phyloP scores from a whole-genome alignment of 2,888 invertebrate species.

The Glaucopsyche alexis region DNA sequence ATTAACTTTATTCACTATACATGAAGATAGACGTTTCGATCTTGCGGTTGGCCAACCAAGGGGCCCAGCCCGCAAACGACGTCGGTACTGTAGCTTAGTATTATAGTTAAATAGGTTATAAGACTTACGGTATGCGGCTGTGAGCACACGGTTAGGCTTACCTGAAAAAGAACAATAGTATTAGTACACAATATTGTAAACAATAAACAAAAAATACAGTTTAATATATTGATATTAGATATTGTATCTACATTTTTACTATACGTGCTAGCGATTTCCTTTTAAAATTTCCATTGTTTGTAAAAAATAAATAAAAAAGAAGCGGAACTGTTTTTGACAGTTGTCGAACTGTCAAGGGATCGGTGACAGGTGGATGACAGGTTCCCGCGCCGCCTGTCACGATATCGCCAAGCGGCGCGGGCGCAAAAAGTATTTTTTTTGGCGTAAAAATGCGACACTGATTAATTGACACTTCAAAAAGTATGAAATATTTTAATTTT shows the following conservation, averaged over 20 bases:
- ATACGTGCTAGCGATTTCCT: too few species aligned
- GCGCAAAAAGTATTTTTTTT: conserved; percentile 28
- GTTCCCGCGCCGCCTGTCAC: conserved; percentile 35
- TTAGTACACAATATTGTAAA: neutral
- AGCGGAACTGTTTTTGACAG: conserved; percentile 22
- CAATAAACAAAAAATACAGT: neutral
- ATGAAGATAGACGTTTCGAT: too few species aligned
- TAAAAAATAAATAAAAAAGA: conserved; percentile 1
- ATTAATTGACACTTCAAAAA: neutral
- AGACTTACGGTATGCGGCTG: conserved; percentile 19
- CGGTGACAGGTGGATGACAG: conserved; percentile 26
- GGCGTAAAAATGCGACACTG: conserved; percentile 45
- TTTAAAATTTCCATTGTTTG: too few species aligned
- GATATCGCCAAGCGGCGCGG: conserved; percentile 32
- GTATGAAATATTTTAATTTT: neutral
- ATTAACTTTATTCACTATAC: too few species aligned
- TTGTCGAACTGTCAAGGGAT: conserved; percentile 34
- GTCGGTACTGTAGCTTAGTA: neutral
- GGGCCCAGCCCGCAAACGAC: too few species aligned
- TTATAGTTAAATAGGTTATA: neutral
- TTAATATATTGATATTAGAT: neutral
- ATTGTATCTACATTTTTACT: too few species aligned
- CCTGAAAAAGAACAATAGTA: conserved; percentile 16
- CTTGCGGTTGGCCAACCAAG: too few species aligned
- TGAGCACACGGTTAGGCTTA: conserved; percentile 2